Base-by-base conservation (phyloP, 2,113 vertebrate species). In the Xiphophorus hellerii region DNA sequence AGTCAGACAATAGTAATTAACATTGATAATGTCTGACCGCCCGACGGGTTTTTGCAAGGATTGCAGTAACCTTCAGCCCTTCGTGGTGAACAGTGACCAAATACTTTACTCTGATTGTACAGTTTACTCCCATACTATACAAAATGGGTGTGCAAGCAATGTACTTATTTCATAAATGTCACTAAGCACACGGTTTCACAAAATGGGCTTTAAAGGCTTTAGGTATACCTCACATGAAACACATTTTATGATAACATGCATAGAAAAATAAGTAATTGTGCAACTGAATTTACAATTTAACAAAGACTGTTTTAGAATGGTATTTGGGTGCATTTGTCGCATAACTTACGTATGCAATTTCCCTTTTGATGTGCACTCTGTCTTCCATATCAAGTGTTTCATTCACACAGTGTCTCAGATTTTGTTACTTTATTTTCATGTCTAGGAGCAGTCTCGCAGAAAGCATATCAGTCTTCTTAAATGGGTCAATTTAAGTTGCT, bases 401-500 rank as follows among this genome's bases (percentile, higher is more conserved):
- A 20, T 33, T 17, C 51, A 67, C 25, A 67, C 4, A 39, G 15
- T 29, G 27, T 72, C 39, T 22, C n/a, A 11, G 27, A 39, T 42
- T 62, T 48, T 13, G 20, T 48, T 42, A 48, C 28, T 42, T 48
- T 25, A 29, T 48, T 73, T 72, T 30, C 28, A 31, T 62, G 71
- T 75, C 66, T 69, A 65, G 44, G 73, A 78, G 68, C 14, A 4
- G 58, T 80, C 69, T 54, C 60, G 22, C 37, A 31, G 35, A 61
- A 42, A 42, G 9, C 62, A 63, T 58, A 64, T 71, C 39, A 60
- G 60, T 77, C 75, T 35, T 73, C 3, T 29, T 17, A 83, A 88
- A 84, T 72, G 62, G 85, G 82, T 88, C 76, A 77, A 71, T 80
- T 72, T 77, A 67, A 42, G 81, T 22, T 80, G 33, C 72, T 86